phyloP scores from a whole-genome alignment of 2,113 vertebrate genomes.

The Chinchilla lanigera region DNA sequence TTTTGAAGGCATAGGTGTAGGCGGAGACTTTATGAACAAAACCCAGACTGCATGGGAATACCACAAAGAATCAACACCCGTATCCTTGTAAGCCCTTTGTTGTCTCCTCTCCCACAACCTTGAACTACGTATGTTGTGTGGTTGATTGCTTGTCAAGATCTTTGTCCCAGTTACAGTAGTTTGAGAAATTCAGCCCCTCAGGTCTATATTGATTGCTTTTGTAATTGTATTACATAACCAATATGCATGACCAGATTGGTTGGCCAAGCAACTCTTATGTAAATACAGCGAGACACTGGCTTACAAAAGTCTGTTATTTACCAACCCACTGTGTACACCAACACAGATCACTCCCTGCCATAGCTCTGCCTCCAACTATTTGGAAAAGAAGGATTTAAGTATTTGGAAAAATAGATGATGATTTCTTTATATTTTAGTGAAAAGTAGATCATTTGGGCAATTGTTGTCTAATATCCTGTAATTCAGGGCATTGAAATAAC shows the following conservation, averaged over 20 bases:
- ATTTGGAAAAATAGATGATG: neutral
- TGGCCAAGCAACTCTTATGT: neutral
- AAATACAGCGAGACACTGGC: neutral
- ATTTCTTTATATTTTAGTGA: neutral
- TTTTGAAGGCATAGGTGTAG: too few species aligned
- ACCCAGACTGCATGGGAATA: too few species aligned
- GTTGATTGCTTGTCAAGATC: neutral
- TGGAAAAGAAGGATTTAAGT: neutral
- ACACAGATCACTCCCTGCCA: neutral
- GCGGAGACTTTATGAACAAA: too few species aligned
- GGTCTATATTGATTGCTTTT: neutral
- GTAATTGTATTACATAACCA: slow-evolving; percentile 3
- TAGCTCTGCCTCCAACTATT: neutral
- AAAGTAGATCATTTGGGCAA: neutral
- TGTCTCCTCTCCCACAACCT: neutral
- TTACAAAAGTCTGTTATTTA: neutral
- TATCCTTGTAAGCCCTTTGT: neutral
- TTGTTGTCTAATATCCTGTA: neutral
- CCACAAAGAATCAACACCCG: neutral
- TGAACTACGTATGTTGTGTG: neutral
- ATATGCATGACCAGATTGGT: neutral
- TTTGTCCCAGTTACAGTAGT: neutral
- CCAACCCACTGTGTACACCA: neutral
- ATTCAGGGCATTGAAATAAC: neutral
- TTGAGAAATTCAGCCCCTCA: neutral